Evolutionary conservation across 2,113 vertebrate species (phyloP).

Genomic region (Cyphotilapia sp.): DNA sequence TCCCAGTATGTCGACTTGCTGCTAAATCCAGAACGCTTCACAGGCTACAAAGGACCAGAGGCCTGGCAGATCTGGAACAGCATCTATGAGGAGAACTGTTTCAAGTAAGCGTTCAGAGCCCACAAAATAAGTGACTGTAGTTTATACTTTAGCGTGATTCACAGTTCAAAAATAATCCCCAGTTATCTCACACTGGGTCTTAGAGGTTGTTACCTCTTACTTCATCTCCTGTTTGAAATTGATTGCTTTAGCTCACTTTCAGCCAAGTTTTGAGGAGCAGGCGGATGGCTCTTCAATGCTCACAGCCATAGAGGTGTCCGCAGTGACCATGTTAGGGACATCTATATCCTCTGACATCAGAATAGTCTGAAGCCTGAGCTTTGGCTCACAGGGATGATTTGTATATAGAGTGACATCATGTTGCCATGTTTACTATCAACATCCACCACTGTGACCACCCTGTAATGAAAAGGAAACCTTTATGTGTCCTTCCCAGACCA

Average conservation of each 20-base stretch:
- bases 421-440: neutral
- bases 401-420: neutral
- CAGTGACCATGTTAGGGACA: neutral
- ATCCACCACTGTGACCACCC: neutral
- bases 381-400: neutral
- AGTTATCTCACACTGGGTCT: neutral
- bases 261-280: neutral
- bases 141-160: neutral
- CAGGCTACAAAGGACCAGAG: slow-evolving; percentile 86
- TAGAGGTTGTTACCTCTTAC: neutral
- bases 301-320: neutral
- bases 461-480: neutral
- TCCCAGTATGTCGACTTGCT: slow-evolving; percentile 89
- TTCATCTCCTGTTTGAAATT: neutral
- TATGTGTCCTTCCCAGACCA: slow-evolving; percentile 67
- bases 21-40: slow-evolving; percentile 91
- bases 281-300: neutral
- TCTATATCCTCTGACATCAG: neutral
- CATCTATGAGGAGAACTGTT: slow-evolving; percentile 97
- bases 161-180: neutral
- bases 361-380: neutral
- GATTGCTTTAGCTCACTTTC: neutral
- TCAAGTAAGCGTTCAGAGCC: slow-evolving; percentile 80
- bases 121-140: neutral
- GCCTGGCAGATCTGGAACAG: slow-evolving; percentile 95